Conservation (phyloP, 1,140 invertebrate species). For the Hermetia illucens region DNA sequence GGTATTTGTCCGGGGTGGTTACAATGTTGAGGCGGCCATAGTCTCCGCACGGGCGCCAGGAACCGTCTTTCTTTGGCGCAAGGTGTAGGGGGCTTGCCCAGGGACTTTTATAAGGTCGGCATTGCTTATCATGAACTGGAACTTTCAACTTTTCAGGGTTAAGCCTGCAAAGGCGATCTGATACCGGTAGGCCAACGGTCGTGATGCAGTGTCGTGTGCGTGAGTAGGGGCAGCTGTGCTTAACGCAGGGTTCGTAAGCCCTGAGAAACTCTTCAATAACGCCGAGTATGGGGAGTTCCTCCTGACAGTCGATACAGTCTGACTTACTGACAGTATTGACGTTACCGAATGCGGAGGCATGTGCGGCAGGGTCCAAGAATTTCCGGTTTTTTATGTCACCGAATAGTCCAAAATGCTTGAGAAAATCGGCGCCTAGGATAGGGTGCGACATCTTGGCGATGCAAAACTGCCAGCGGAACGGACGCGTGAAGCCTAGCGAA, state of each 20-base stretch:
- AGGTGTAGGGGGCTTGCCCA: slow-evolving; percentile 32
- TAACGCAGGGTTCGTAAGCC: too few species aligned
- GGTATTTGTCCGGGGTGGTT: slow-evolving; percentile 24
- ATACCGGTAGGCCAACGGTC: slow-evolving; percentile 20
- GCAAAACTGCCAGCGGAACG: slow-evolving; percentile 5
- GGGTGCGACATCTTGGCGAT: background rate
- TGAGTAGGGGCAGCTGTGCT: too few species aligned
- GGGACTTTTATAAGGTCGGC: slow-evolving; percentile 20
- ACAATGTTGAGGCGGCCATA: slow-evolving; percentile 28
- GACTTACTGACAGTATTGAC: background rate
- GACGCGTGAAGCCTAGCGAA: background rate
- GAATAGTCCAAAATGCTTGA: slow-evolving; percentile 4
- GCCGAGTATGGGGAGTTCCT: background rate
- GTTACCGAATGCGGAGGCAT: background rate
- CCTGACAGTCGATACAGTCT: background rate
- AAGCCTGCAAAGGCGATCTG: slow-evolving; percentile 21
- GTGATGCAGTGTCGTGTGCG: too few species aligned
- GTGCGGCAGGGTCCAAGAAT: background rate
- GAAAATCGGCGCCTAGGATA: slow-evolving; percentile 6
- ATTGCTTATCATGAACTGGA: slow-evolving; percentile 15
- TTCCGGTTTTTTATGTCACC: background rate
- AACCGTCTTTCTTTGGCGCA: slow-evolving; percentile 22
- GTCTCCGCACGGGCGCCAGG: slow-evolving; percentile 27
- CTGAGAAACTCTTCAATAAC: background rate
- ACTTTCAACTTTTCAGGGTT: slow-evolving; percentile 14